Evolutionary conservation across 2,113 vertebrate genomes (phyloP), one percentile per base, ranked within the genome.

Genomic region (Heterotilapia buettikoferi): DNA sequence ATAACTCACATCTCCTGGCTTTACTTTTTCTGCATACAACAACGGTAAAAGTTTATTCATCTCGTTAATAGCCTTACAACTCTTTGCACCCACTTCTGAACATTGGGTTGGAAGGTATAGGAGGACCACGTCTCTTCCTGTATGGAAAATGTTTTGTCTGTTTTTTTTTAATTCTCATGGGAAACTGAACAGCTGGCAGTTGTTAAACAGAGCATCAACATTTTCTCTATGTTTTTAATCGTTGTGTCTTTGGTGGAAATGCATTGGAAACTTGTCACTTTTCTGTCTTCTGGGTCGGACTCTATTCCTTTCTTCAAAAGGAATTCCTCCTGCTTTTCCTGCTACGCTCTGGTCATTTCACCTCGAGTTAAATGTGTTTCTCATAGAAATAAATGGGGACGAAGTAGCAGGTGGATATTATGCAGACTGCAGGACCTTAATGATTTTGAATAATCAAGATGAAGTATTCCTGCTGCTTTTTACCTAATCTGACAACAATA

Each of bases 151-250:
- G 3, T 33, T 61, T 10, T 61, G 14, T 61, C 14, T 61, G 26
- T 0, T 31, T 61, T 52, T 59, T 31, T 6, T 6, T 0, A 18
- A 61, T 61, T 61, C 57, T 61, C 29, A 0, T 61, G 57, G 29
- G 57, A 33, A 61, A 61, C 16, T 61, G 57, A 61, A 33, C 57
- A 61, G 57, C 29, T 61, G 29, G 57, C 29, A 61, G 29, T 19
- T 61, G 26, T 61, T 61, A 33, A 19, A 61, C 57, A 61, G 29
- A 61, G 16, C 29, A 61, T 6, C 29, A 61, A 33, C 57, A 33
- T 61, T 19, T 61, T 33, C 16, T 61, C 16, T 61, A 61, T 19
- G 29, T 61, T 31, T 61, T 33, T 61, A 33, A 61, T 33, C 3
- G 5, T 10, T 33, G 57, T 61, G 29, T 61, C 29, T 61, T 18